Evolutionary conservation across 2,888 invertebrate species (phyloP).

Genomic region (Xanthia togata): DNA sequence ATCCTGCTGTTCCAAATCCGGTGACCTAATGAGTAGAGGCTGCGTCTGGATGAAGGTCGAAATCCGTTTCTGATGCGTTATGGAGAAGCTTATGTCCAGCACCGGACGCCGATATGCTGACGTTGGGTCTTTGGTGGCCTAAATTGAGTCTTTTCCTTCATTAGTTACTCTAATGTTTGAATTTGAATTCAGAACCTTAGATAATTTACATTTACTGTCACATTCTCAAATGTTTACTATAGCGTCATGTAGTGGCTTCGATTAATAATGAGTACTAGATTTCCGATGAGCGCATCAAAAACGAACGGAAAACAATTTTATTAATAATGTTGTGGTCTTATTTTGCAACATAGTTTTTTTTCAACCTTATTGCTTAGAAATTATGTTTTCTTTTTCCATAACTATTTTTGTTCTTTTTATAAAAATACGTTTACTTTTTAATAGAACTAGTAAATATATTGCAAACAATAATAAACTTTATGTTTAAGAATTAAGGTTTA

Average conservation of each 20-base stretch:
- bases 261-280: too few relatives aligned
- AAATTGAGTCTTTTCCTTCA: slow-evolving; percentile 29
- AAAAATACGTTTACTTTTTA: too few relatives aligned
- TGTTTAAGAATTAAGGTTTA: too few relatives aligned
- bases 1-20: slow-evolving; percentile 41
- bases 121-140: slow-evolving; percentile 26
- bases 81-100: slow-evolving; percentile 33
- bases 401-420: too few relatives aligned
- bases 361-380: too few relatives aligned
- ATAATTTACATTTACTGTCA: not conserved
- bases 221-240: not conserved
- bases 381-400: too few relatives aligned
- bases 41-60: slow-evolving; percentile 30
- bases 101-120: slow-evolving; percentile 32
- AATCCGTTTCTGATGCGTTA: slow-evolving; percentile 20
- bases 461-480: too few relatives aligned
- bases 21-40: slow-evolving; percentile 31
- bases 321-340: too few relatives aligned
- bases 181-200: slow-evolving; percentile 15
- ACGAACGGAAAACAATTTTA: too few relatives aligned
- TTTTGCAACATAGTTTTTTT: too few relatives aligned
- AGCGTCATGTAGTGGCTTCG: not conserved
- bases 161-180: slow-evolving; percentile 23
- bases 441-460: too few relatives aligned
- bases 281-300: too few relatives aligned